Conservation (phyloP, 2,113 vertebrate genomes). For the Eurypyga helias region DNA sequence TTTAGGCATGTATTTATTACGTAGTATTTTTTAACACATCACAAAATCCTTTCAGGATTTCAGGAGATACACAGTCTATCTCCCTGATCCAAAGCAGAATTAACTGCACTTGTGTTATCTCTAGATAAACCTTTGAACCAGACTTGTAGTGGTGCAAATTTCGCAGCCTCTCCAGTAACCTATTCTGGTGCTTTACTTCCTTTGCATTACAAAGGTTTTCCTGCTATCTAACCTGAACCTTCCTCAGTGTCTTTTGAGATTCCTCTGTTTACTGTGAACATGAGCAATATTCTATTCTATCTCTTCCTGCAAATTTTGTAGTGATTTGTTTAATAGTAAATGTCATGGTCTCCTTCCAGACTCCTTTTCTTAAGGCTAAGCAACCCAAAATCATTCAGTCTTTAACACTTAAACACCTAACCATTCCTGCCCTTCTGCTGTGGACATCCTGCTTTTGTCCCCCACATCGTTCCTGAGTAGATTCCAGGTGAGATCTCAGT, state of each 20-base stretch:
- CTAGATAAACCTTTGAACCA: background rate
- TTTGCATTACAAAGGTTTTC: background rate
- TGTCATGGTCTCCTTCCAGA: background rate
- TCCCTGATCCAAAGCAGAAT: background rate
- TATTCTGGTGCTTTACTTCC: background rate
- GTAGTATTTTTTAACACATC: background rate
- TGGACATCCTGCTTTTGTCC: background rate
- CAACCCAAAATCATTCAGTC: background rate
- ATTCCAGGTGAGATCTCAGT: background rate
- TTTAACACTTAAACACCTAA: background rate
- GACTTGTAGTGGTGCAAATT: background rate
- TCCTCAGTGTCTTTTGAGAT: background rate
- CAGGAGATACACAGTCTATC: background rate
- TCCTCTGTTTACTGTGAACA: background rate
- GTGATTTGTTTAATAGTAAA: background rate
- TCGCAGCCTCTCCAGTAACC: background rate
- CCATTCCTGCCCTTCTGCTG: background rate
- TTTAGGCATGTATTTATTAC: background rate
- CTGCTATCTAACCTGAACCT: background rate
- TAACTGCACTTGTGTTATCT: background rate
- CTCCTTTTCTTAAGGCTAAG: background rate
- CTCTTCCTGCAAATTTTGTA: background rate
- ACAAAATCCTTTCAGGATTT: background rate
- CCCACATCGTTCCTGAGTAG: background rate
- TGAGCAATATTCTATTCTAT: background rate